Evolutionary conservation across 2,888 invertebrate species (phyloP), one percentile per base, ranked within the genome.

Genomic region (Neoascia interrupta): DNA sequence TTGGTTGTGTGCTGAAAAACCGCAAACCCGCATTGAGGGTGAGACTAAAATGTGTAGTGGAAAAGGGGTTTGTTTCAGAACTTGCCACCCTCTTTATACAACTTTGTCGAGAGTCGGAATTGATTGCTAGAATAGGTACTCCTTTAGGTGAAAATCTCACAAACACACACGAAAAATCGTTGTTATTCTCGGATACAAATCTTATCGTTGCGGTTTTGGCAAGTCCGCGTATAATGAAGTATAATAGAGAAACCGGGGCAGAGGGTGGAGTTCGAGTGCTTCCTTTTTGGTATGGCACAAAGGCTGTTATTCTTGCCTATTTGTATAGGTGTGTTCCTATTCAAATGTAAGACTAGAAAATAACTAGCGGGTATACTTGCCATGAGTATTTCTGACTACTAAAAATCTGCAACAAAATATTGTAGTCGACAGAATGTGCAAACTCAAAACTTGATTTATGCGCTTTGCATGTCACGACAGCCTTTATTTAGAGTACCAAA

Each of bases 151-250:
- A 41, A 61, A 75, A 28, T 69, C 54, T 60, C 49, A 43, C 69
- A 63, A 75, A 69, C 56, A 53, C 54, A 49, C 68, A 68, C 39
- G 74, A 54, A 60, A 60, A 68, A 47, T n/a, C n/a, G 60, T 74
- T 61, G 54, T 56, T 56, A 49, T 72, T 54, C 26, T 43, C 47
- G 70, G 58, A 76, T 70, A 76, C 49, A 34, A 70, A 70, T 76
- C 70, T 70, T 64, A 70, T 64, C 58, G 75, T 70, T 76, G 75
- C 43, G 75, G 75, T 76, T 76, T 76, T 47, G 63, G 70, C 51
- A 47, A 69, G 56, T 69, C 69, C 69, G 51, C 60, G 56, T 47
- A 49, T 26, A 13, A 19, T 10, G 8, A 13, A 21, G 6, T 16
- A 5, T 34, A 41, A 36, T 31, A 28, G 31, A 13, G 36, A 0